Evolutionary conservation across 30 jellyfish, hydroid and myxozoan genomes (phyloP).

Genomic region (Turritopsis rubra): DNA sequence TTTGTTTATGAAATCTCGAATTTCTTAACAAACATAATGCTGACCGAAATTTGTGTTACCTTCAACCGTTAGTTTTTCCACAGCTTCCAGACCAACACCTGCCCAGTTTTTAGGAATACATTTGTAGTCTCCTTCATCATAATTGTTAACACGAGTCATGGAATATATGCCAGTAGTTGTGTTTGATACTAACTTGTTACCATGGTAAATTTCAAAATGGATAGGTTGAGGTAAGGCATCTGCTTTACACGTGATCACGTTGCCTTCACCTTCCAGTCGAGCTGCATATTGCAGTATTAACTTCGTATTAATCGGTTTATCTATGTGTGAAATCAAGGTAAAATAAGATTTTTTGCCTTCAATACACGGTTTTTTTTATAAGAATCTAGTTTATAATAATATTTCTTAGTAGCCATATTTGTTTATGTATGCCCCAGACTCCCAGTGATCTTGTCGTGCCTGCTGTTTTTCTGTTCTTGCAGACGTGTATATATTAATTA

Average conservation of each 20-base stretch:
- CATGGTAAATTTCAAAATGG: slow-evolving; percentile 9
- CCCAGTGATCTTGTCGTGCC: no score
- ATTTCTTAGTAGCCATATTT: no score
- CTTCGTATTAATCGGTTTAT: slow-evolving; percentile 6
- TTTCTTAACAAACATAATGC: no score
- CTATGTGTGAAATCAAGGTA: no score
- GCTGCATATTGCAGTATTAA: neutral
- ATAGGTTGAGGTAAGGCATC: neutral
- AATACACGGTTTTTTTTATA: no score
- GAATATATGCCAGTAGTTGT: slow-evolving; percentile 1
- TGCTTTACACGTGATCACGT: slow-evolving; percentile 1
- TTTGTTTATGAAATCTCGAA: no score
- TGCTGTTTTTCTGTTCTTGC: no score
- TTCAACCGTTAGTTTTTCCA: neutral
- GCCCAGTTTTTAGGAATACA: slow-evolving; percentile 13
- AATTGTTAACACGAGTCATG: neutral
- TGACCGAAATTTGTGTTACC: no score
- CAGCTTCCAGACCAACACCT: neutral
- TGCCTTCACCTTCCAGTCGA: slow-evolving; percentile 2
- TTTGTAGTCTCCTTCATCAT: neutral
- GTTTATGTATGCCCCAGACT: no score
- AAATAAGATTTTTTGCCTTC: no score
- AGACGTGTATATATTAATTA: no score
- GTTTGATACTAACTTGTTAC: slow-evolving; percentile 7
- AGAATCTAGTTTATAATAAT: no score